These are phyloP conservation scores for Lepidurus couesii DNA, from an alignment of 1,140 invertebrate genomes.

Conservation along the genomic window DNA sequence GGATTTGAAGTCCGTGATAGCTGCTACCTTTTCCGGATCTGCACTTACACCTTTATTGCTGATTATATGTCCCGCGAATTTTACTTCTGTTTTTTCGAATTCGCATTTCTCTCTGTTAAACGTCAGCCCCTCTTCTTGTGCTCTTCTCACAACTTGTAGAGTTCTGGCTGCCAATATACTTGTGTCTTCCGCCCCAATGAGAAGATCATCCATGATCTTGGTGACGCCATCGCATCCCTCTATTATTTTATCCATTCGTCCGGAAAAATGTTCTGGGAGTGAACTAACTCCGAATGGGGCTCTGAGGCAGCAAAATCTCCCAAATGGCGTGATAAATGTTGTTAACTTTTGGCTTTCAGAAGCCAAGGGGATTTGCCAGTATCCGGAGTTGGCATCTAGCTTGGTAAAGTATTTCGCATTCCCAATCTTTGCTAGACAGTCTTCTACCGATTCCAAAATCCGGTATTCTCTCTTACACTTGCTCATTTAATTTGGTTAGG, in stretches of 20 bases:
- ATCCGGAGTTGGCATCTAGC: constrained; percentile 39
- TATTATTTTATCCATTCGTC: too few species aligned
- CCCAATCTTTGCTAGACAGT: background rate
- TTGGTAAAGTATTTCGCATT: constrained; percentile 40
- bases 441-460: too few species aligned
- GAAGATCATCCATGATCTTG: constrained; percentile 44
- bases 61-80: constrained; percentile 45
- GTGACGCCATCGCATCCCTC: too few species aligned
- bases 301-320: too few species aligned
- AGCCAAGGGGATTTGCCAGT: constrained; percentile 45
- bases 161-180: constrained; percentile 36
- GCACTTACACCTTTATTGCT: constrained; percentile 41
- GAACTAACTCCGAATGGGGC: too few species aligned
- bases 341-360: constrained; percentile 43
- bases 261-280: too few species aligned
- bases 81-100: constrained; percentile 40
- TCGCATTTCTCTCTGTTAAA: constrained; percentile 41
- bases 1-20: constrained; percentile 43
- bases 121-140: constrained; percentile 35
- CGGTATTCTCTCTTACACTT: too few species aligned
- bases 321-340: constrained; percentile 47
- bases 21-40: constrained; percentile 45
- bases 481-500: too few species aligned
- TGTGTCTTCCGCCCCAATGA: constrained; percentile 39
- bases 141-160: background rate